Evolutionary conservation across 1,140 invertebrate genomes (phyloP).

Genomic region (Heliconius himera): DNA sequence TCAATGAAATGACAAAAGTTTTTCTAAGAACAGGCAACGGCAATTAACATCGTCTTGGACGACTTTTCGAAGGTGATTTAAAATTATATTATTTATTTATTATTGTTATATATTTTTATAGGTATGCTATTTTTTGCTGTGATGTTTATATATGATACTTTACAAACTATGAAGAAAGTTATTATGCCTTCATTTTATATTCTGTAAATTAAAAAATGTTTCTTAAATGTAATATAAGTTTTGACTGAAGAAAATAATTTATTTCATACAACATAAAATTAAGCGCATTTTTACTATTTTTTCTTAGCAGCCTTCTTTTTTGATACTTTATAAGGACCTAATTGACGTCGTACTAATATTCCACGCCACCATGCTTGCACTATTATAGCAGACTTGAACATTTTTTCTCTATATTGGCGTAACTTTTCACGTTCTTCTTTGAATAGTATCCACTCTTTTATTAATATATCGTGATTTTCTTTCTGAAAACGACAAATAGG

Average conservation of each 20-base stretch:
- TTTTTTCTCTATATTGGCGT: conserved; percentile 59
- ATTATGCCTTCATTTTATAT: too few species aligned
- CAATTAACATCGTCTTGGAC: too few species aligned
- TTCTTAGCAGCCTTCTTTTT: conserved; percentile 75
- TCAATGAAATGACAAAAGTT: too few species aligned
- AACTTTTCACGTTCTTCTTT: conserved; percentile 68
- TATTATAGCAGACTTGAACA: conserved; percentile 67
- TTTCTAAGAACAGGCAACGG: too few species aligned
- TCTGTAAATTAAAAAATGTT: too few species aligned
- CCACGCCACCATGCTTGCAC: conserved; percentile 89
- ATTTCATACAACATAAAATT: neutral
- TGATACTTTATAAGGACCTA: conserved; percentile 82
- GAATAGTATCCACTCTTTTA: conserved; percentile 67
- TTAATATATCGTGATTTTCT: conserved; percentile 57
- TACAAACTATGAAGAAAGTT: too few species aligned
- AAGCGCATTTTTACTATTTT: conserved; percentile 40
- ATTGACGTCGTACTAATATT: conserved; percentile 84
- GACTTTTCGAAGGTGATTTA: too few species aligned
- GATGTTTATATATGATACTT: too few species aligned
- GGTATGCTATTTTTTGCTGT: too few species aligned
- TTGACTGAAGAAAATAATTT: neutral
- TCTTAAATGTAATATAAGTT: too few species aligned
- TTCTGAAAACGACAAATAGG: conserved; percentile 41
- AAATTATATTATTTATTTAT: too few species aligned
- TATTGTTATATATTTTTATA: too few species aligned